Evolutionary conservation across 1,140 invertebrate genomes (phyloP), one percentile per base, ranked within the genome.

Genomic region (Drosophila seguyi): DNA sequence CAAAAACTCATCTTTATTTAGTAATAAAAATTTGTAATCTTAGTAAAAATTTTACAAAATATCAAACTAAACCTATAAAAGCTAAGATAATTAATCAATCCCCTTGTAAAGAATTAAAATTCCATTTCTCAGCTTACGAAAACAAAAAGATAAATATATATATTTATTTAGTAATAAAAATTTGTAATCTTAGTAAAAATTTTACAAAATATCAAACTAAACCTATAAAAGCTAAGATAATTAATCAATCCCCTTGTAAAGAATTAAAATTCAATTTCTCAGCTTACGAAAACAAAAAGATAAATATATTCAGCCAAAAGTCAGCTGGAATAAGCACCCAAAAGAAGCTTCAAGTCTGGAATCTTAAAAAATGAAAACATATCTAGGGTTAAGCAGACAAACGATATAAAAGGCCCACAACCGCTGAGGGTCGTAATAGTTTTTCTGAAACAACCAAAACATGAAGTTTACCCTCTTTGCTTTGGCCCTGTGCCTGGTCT

Each of bases 401-500:
- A 14, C 38, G n/a, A 42, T 66, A 71, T 71, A 71, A 68, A 71
- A 71, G 48, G 63, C 7, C 34, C 25, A 6, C 2, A 20, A 6
- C 8, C 16, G 18, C 6, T n/a, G 20, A 4, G 11, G 31, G 14
- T 56, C 5, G 2, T 27, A 13, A 68, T 68, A 71, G 63, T 71
- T 68, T n/a, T 6, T 22, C 16, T n/a, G 10, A n/a, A 38, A 34
- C 36, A 38, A 20, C 38, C 27, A 36, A 34, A 84, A 58, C 16
- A 85, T 85, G 81, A 85, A 85, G 81, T 85, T 66, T 36, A 79
- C 65, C 13, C 52, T 85, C 8, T 25, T 85, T 38, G 68, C 68
- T n/a, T 60, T 85, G 22, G 81, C 63, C 14, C 2, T 83, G 42
- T 75, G 80, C 63, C 75, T 83, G 41, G 34, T 81, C 31, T 39